phyloP scores from a whole-genome alignment of 2,113 vertebrate genomes.

The Ceyx cyanopectus region DNA sequence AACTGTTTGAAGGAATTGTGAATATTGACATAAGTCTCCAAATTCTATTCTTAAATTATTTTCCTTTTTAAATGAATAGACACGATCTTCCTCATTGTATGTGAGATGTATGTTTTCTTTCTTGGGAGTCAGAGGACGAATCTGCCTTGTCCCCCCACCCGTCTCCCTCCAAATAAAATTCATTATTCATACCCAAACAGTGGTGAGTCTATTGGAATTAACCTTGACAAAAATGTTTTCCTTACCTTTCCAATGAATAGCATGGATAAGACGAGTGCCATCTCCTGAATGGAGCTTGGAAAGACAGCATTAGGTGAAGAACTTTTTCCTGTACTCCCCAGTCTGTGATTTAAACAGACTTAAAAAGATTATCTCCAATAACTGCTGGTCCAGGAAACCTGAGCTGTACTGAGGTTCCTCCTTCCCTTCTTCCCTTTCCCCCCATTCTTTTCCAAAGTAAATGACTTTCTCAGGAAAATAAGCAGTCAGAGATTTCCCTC shows the following conservation, averaged over 20 bases:
- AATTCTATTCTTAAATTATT: constrained; percentile 49
- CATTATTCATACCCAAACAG: constrained; percentile 54
- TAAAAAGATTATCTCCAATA: constrained; percentile 34
- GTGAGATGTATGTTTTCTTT: constrained; percentile 50
- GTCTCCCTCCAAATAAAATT: constrained; percentile 59
- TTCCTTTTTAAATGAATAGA: constrained; percentile 36
- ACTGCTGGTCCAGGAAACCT: constrained; percentile 42
- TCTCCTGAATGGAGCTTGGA: constrained; percentile 34
- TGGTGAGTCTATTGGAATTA: constrained; percentile 72
- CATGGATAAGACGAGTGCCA: constrained; percentile 15
- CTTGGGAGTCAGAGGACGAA: constrained; percentile 49
- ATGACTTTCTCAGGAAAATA: constrained; percentile 68
- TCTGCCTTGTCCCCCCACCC: constrained; percentile 13
- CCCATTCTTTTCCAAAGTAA: constrained; percentile 64
- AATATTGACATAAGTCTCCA: constrained; percentile 60
- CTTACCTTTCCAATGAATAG: constrained; percentile 54
- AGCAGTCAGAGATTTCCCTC: constrained; percentile 35
- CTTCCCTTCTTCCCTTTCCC: constrained; percentile 12
- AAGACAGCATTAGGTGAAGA: constrained; percentile 35
- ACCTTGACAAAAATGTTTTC: constrained; percentile 48
- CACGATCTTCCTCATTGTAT: constrained; percentile 17
- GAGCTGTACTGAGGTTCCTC: constrained; percentile 44
- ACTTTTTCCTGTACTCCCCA: constrained; percentile 57
- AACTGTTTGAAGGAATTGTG: constrained; percentile 58
- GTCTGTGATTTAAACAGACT: constrained; percentile 49